phyloP scores from a whole-genome alignment of 2,888 invertebrate species.

The Agonum fuliginosum region DNA sequence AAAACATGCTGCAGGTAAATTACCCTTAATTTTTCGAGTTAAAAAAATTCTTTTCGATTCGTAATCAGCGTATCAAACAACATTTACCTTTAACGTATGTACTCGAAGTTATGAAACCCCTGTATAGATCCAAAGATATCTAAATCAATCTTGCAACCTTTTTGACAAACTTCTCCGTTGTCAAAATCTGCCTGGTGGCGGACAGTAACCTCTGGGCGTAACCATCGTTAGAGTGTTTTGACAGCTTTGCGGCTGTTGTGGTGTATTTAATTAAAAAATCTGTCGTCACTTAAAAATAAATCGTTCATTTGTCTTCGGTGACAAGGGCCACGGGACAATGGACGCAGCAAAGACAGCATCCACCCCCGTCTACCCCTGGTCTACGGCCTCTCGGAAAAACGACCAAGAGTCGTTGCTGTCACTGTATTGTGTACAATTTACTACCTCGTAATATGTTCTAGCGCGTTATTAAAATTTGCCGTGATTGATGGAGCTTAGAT shows the following conservation, averaged over 20 bases:
- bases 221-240: neutral
- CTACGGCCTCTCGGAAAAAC: conserved; percentile 65
- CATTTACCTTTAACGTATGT: too few relatives aligned
- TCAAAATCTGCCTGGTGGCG: neutral
- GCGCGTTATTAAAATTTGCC: conserved; percentile 73
- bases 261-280: conserved; percentile 58
- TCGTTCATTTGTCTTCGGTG: conserved; percentile 58
- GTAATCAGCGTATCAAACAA: too few relatives aligned
- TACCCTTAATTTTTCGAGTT: too few relatives aligned
- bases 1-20: too few relatives aligned
- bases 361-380: neutral
- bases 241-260: conserved; percentile 26
- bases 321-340: conserved; percentile 40
- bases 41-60: too few relatives aligned
- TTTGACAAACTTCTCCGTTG: too few relatives aligned
- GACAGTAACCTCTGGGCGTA: conserved; percentile 7
- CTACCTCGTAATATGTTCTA: conserved; percentile 71
- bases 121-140: too few relatives aligned
- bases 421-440: conserved; percentile 72
- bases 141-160: too few relatives aligned
- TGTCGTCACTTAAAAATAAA: conserved; percentile 59
- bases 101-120: too few relatives aligned
- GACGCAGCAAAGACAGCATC: conserved; percentile 42
- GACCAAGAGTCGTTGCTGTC: conserved; percentile 69
- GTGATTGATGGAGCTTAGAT: conserved; percentile 72